Conservation (phyloP, 2,888 invertebrate species). For the Baccha elongata region DNA sequence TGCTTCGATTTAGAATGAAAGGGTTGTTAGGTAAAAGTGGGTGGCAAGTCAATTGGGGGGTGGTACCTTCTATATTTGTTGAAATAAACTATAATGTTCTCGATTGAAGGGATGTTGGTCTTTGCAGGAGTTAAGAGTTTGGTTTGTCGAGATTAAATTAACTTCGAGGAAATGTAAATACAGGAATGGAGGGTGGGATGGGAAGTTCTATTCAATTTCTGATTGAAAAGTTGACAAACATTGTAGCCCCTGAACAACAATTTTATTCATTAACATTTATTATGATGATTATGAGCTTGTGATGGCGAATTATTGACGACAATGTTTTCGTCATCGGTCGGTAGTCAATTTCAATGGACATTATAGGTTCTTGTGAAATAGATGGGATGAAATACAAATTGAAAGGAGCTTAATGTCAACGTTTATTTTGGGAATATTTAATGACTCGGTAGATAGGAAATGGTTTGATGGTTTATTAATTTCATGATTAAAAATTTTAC, state of each 20-base stretch:
- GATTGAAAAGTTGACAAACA: constrained; percentile 36
- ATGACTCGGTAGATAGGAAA: neutral
- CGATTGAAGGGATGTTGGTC: constrained; percentile 2
- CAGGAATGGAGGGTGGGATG: neutral
- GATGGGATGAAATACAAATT: constrained; percentile 4
- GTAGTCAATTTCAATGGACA: constrained; percentile 23
- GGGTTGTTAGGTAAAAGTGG: constrained; percentile 10
- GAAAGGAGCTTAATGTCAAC: neutral
- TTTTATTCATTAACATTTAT: constrained; percentile 29
- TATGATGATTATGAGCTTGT: constrained; percentile 27
- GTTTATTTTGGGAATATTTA: constrained; percentile 14
- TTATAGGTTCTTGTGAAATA: constrained; percentile 18
- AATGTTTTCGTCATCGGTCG: neutral
- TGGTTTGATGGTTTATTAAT: constrained; percentile 12
- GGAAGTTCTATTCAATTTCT: neutral
- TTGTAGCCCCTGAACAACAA: constrained; percentile 3
- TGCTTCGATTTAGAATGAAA: constrained; percentile 54
- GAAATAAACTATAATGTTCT: constrained; percentile 5
- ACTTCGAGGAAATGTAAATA: constrained; percentile 18
- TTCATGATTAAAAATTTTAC: too few relatives aligned
- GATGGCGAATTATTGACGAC: constrained; percentile 13
- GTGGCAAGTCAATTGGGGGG: neutral
- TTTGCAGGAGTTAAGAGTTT: neutral
- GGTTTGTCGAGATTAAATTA: constrained; percentile 55
- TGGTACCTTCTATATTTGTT: constrained; percentile 16